Percentiles rank a stretch among this genome's conserved stretches.
phyloP scores from a whole-genome alignment of 2,888 invertebrate species.

The Axea sp. region DNA sequence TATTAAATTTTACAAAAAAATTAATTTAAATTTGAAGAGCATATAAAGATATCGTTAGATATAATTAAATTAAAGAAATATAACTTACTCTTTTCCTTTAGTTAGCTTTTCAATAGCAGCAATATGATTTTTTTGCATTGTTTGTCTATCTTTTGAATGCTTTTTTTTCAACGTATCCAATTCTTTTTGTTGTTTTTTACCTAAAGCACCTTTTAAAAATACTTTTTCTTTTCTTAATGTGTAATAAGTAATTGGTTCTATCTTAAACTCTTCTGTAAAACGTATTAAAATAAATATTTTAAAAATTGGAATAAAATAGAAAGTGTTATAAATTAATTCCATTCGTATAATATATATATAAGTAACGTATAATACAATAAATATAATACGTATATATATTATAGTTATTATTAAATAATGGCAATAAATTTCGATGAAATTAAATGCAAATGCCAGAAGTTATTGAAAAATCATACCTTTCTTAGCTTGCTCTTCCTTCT shows the following conservation, averaged over 20 bases:
- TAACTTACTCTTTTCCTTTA: conserved; percentile 82
- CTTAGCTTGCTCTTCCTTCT: conserved; percentile 77
- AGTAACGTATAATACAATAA: no score
- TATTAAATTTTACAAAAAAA: no score
- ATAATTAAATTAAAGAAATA: no score
- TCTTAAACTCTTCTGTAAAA: conserved; percentile 71
- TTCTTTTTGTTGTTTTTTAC: conserved; percentile 84
- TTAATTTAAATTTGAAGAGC: no score
- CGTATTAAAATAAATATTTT: no score
- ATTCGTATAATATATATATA: no score
- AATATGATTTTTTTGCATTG: conserved; percentile 83
- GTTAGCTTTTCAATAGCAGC: conserved; percentile 82
- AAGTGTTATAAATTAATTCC: no score
- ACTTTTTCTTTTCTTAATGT: conserved; percentile 81
- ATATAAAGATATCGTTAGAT: no score
- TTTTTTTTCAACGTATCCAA: conserved; percentile 82
- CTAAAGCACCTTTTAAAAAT: conserved; percentile 80
- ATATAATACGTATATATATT: no score
- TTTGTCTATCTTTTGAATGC: conserved; percentile 82
- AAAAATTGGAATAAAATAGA: no score
- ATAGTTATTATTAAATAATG: no score
- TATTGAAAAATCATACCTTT: conserved; percentile 60
- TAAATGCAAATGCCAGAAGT: not conserved
- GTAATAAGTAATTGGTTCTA: conserved; percentile 80
- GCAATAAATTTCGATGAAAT: no score